Base-by-base conservation (phyloP, 2,113 vertebrate genomes). In the Athene cunicularia region DNA sequence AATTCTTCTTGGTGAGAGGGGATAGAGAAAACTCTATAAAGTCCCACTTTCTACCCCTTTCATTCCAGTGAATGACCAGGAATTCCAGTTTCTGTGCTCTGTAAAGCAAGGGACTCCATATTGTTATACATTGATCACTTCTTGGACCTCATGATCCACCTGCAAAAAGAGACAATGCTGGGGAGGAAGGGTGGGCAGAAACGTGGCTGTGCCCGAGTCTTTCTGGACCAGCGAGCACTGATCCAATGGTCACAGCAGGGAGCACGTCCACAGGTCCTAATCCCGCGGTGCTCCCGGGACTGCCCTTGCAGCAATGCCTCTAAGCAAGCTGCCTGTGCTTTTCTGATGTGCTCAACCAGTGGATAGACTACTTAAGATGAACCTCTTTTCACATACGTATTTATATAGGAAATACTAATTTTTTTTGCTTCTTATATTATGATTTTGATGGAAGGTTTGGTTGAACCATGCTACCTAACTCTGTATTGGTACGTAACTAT, bases 391-490 rank as follows among this genome's bases (percentile, higher is more conserved):
- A 0, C 7, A 2, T 2, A 4, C 32, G 33, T 32, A 5, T 74
- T 93, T 53, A 5, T 27, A 5, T 2, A 45, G 35, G 35, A 76
- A 93, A 86, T 15, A 23, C 1, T 24, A 0, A 1, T 6, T 5
- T 64, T 71, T 71, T 37, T 67, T 49, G 6, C 8, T 59, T 53
- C 37, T 97, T 6, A 0, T 6, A 0, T 12, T 9, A 21, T 5
- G 5, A 52, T 47, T 37, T 0, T 12, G 60, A 30, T n/a, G 49
- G 60, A 56, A 59, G 43, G 30, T 49, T 70, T 8, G 66, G 32
- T 32, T 50, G 58, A 67, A 41, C 60, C 56, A 18, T 0, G 1
- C 33, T 47, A 58, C 45, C 74, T 59, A 2, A 0, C n/a, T 49
- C 60, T 41, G 0, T 8, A 1, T 15, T 47, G 64, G 28, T 74